phyloP scores from a whole-genome alignment of 2,888 invertebrate species.

The Pollenia amentaria region DNA sequence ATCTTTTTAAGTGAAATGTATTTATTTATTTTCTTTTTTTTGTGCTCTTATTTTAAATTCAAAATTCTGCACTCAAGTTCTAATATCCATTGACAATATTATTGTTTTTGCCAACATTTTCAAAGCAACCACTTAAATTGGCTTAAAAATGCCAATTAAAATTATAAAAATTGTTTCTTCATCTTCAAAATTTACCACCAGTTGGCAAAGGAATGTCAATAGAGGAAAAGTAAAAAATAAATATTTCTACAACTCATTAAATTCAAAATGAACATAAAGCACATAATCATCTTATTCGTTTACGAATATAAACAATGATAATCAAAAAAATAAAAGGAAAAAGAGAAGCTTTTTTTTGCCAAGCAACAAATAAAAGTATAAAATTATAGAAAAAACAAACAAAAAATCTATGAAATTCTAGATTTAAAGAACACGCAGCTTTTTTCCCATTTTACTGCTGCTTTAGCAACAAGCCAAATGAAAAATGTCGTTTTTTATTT shows the following conservation, averaged over 20 bases:
- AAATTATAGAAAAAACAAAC: conserved; percentile 26
- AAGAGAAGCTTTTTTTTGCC: neutral
- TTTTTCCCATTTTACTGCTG: neutral
- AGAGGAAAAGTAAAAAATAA: neutral
- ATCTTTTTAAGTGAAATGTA: neutral
- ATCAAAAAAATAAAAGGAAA: conserved; percentile 13
- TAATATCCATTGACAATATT: conserved; percentile 32
- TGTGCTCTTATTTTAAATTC: neutral
- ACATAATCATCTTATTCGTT: conserved; percentile 30
- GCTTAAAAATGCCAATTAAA: conserved; percentile 70
- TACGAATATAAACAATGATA: conserved; percentile 41
- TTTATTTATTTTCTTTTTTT: neutral
- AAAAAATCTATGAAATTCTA: conserved; percentile 36
- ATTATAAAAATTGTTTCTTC: conserved; percentile 24
- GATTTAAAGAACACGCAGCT: conserved; percentile 45
- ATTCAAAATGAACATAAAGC: conserved; percentile 57
- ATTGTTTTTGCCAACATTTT: conserved; percentile 32
- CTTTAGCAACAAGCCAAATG: conserved; percentile 22
- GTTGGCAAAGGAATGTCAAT: neutral
- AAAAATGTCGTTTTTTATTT: conserved; percentile 40
- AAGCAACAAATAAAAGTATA: conserved; percentile 42
- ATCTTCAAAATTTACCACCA: conserved; percentile 7
- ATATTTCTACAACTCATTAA: conserved; percentile 54
- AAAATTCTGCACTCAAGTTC: conserved; percentile 1
- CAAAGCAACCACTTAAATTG: conserved; percentile 48